Base-by-base conservation (phyloP, 35 echinoderm and acorn worm genomes). In the Heliocidaris erythrogramma region DNA sequence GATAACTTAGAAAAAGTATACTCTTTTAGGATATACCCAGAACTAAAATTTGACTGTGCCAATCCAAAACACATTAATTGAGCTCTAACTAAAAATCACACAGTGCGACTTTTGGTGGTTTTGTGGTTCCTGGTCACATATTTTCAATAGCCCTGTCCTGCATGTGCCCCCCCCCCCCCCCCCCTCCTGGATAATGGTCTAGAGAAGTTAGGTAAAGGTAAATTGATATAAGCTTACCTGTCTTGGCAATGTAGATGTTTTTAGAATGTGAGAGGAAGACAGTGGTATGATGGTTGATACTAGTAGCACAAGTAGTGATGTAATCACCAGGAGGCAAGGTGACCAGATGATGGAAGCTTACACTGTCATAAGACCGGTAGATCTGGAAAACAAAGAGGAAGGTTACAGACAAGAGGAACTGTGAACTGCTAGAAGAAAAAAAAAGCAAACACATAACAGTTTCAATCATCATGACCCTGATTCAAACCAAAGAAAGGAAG, bases 231-330 rank as follows among this genome's bases (percentile, higher is more conserved):
- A n/a, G 21, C 47, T 32, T 89, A 89, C 87, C 87, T 89, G 31
- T 89, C 24, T 89, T 89, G 24, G 87, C 87, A 89, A 89, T 89
- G 87, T 89, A 89, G 87, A 89, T 32, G 87, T 48, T 89, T 5
- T 48, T 27, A 32, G 17, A 17, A 13, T 47, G 30, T 0, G 87
- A 47, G 7, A 89, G 87, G 47, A 89, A 89, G 87, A 89, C 47
- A 13, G 87, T 89, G 87, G 87, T 89, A 48, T 89, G 87, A 24
- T 89, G 87, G 18, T 32, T 32, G 3, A 48, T 89, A 48, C 87
- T 89, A 48, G 31, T 47, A 48, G 87, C 87, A 27, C 87, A 89
- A 30, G 47, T 48, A 31, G 87, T 89, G 30, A 89, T 89, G 47
- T 89, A 89, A 89, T 89, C 87, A 89, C 87, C 47, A 48, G 87